These are phyloP conservation scores for Pollachius pollachius DNA, from an alignment of 2,113 vertebrate species.

Conservation along the genomic window DNA sequence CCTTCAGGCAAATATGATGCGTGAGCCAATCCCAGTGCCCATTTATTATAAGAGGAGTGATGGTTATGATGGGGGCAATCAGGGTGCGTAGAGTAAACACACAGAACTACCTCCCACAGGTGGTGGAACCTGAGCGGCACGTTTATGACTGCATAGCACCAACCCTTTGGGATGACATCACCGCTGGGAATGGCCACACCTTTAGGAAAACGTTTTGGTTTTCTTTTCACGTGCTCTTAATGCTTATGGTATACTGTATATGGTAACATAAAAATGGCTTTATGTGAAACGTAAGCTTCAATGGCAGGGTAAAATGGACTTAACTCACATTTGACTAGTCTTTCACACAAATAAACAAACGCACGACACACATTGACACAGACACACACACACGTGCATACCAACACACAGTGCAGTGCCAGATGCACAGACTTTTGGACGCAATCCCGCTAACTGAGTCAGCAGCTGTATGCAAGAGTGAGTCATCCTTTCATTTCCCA, in stretches of 20 bases:
- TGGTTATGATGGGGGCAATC: constrained; percentile 37
- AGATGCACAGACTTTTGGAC: constrained; percentile 34
- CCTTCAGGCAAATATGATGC: constrained; percentile 35
- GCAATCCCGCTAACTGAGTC: constrained; percentile 60
- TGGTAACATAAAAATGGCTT: too few species aligned
- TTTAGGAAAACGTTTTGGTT: constrained; percentile 30
- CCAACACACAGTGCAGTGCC: background rate
- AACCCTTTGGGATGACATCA: constrained; percentile 30
- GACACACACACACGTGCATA: background rate
- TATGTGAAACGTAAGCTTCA: too few species aligned
- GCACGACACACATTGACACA: background rate
- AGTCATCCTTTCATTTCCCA: constrained; percentile 62
- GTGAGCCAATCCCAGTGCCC: constrained; percentile 22
- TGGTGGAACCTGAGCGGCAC: constrained; percentile 44
- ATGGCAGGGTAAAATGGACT: too few species aligned
- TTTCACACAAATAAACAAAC: too few species aligned
- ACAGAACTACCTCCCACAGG: constrained; percentile 40
- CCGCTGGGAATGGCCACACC: constrained; percentile 38
- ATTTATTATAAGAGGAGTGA: constrained; percentile 27
- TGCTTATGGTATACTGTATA: background rate
- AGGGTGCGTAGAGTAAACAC: constrained; percentile 54
- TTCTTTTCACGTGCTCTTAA: constrained; percentile 26
- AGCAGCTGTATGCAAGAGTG: constrained; percentile 60
- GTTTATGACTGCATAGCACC: constrained; percentile 46
- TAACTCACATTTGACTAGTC: too few species aligned